phyloP scores from a whole-genome alignment of 2,888 invertebrate species.

The Tetropium fuscum region DNA sequence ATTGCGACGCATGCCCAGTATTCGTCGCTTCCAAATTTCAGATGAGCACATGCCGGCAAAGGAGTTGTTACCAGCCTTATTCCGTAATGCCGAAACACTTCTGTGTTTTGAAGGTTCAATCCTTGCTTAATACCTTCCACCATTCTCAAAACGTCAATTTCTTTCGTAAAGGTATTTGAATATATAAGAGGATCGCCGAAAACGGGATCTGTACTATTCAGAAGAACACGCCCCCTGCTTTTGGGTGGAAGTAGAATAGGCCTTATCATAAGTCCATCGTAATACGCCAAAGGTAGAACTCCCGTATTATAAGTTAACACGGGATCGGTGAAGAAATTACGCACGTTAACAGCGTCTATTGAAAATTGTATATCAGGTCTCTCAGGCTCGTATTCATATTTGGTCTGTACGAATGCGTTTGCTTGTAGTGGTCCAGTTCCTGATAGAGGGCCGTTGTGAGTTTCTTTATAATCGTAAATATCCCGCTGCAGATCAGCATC shows the following conservation, averaged over 20 bases:
- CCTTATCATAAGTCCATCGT: conserved; percentile 72
- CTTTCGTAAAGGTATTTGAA: conserved; percentile 75
- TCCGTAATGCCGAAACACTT: conserved; percentile 71
- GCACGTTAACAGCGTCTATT: conserved; percentile 71
- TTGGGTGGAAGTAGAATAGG: conserved; percentile 74
- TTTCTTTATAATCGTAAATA: conserved; percentile 64
- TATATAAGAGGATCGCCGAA: conserved; percentile 80
- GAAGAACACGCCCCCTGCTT: conserved; percentile 72
- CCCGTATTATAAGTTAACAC: conserved; percentile 60
- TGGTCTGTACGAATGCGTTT: conserved; percentile 73
- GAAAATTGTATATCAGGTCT: conserved; percentile 77
- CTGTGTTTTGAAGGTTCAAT: conserved; percentile 71
- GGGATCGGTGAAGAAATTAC: conserved; percentile 72
- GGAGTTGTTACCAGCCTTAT: conserved; percentile 70
- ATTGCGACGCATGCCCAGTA: conserved; percentile 76
- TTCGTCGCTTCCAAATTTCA: conserved; percentile 72
- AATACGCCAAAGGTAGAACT: conserved; percentile 72
- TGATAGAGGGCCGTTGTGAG: conserved; percentile 69
- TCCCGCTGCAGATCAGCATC: conserved; percentile 65
- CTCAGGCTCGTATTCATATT: conserved; percentile 65
- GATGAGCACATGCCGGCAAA: conserved; percentile 70
- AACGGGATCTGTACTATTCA: conserved; percentile 78
- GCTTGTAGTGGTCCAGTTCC: conserved; percentile 70
- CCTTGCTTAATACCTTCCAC: conserved; percentile 73
- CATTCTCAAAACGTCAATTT: conserved; percentile 73